Conservation (phyloP, 2,888 invertebrate species). For the Tricholauxania praeusta region DNA sequence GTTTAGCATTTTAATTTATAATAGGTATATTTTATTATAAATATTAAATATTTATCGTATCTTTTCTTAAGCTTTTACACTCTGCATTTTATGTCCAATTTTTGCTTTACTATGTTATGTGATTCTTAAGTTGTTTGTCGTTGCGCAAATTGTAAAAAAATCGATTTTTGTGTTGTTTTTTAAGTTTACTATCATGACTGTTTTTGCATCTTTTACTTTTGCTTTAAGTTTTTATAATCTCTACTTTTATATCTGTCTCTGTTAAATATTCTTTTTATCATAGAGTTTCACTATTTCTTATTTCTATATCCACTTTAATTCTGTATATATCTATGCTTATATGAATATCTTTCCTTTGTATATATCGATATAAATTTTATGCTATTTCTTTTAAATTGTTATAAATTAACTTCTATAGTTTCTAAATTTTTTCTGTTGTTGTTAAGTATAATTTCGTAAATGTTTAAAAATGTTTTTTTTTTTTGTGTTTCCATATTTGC, state of each 20-base stretch:
- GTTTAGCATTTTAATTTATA: background rate
- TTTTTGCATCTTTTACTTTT: constrained; percentile 38
- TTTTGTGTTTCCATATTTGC: constrained; percentile 8
- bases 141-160: constrained; percentile 26
- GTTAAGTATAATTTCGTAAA: constrained; percentile 1
- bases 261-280: background rate
- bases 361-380: constrained; percentile 28
- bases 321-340: constrained; percentile 28
- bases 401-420: constrained; percentile 27
- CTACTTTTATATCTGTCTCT: constrained; percentile 15
- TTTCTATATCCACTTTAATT: constrained; percentile 37
- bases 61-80: background rate
- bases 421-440: background rate
- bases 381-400: constrained; percentile 20
- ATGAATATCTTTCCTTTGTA: constrained; percentile 19
- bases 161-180: constrained; percentile 4
- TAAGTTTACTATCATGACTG: constrained; percentile 49
- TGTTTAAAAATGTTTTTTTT: background rate
- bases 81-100: constrained; percentile 18
- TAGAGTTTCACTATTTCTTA: constrained; percentile 10
- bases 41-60: background rate
- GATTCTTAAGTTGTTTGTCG: constrained; percentile 15
- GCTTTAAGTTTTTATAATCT: constrained; percentile 38
- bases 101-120: constrained; percentile 8
- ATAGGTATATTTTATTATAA: background rate